Evolutionary conservation across 2,888 invertebrate species (phyloP), one percentile per base, ranked within the genome.

Genomic region (Lymantria monacha): DNA sequence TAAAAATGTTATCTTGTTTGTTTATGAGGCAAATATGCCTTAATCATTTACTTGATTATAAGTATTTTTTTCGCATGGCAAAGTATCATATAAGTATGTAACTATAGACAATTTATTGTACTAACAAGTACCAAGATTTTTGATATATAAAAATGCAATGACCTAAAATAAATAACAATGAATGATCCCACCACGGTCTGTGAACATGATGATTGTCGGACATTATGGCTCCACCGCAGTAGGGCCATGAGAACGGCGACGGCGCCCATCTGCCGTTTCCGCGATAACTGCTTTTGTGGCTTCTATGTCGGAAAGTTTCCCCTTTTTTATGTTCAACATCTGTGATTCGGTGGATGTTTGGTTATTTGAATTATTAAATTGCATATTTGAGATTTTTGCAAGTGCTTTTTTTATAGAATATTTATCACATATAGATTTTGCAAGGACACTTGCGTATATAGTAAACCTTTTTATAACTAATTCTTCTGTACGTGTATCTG

Each of bases 221-320:
- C 62, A 60, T 64, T 72, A 73, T 62, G 69, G 64, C 53, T 52
- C 47, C 38, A 47, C 44, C 36, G 40, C 15, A 14, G 49, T 52
- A 38, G 40, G 53, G 58, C 57, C 51, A 57, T 36, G 30, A 53
- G 8, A 51, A 42, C 41, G 45, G 49, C 60, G 54, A 42, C 41
- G 45, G 49, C 60, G 54, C 14, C 61, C 71, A 65, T 55, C 55
- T 70, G 71, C 31, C 52, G 44, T 33, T 48, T 70, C 70, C 69
- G 59, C 47, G 45, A 55, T 52, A 14, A 37, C 10, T 50, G 22
- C 31, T 57, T 46, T 48, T 57, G 57, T 36, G 62, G 62, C 54
- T 67, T 64, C 60, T 31, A 30, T 12, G 3, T 38, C 55, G 30
- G 41, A 41, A 13, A 14, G 1, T 41, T 41, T 33, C 14, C 15